Conservation (phyloP, 2,888 invertebrate genomes). For the Salticus scenicus region DNA sequence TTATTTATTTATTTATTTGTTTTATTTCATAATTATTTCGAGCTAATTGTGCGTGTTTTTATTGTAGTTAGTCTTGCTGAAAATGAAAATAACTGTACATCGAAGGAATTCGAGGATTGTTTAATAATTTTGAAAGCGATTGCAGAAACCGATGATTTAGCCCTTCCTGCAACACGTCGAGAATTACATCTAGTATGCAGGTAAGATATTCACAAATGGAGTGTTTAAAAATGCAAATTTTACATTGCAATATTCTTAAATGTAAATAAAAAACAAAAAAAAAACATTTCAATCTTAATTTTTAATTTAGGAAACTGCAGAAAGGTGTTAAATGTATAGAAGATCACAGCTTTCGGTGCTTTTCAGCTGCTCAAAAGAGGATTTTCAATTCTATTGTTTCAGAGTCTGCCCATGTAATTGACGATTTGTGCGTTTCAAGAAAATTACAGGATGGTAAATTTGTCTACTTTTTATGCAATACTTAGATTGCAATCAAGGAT, state of each 20-base stretch:
- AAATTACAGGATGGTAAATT: no score
- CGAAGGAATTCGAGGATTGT: conserved; percentile 59
- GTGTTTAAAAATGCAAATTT: no score
- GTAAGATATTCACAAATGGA: no score
- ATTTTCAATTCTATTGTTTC: conserved; percentile 69
- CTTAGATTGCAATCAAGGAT: no score
- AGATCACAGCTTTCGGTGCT: conserved; percentile 64
- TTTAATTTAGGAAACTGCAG: conserved; percentile 61
- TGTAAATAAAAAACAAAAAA: no score
- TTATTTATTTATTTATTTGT: no score
- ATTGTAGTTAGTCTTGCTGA: conserved; percentile 35
- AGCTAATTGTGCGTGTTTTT: no score
- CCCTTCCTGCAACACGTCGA: conserved; percentile 54
- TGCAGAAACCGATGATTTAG: conserved; percentile 51
- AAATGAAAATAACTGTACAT: conserved; percentile 47
- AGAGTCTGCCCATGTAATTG: conserved; percentile 61
- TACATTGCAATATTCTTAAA: no score
- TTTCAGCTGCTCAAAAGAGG: conserved; percentile 45
- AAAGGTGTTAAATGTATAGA: conserved; percentile 66
- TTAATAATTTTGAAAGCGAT: conserved; percentile 63
- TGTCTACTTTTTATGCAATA: no score
- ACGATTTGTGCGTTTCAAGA: conserved; percentile 60
- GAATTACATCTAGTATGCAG: conserved; percentile 64
- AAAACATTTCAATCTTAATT: no score
- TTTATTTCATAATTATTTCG: no score